A percentile compares a stretch with the other conserved stretches of the same genome.
phyloP scores from a whole-genome alignment of 1,140 invertebrate genomes.

The Diprion similis region DNA sequence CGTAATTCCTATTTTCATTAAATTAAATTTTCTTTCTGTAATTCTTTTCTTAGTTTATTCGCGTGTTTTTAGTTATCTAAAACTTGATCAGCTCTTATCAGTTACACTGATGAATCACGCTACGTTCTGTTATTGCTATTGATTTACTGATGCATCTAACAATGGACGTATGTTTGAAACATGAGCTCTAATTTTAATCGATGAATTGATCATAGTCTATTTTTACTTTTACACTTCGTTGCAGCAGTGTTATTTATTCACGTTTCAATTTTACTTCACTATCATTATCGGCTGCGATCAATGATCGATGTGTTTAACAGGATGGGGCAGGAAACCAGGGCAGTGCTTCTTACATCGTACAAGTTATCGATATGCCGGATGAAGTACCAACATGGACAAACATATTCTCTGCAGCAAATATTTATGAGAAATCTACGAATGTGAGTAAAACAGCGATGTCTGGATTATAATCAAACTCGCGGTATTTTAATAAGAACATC shows the following conservation, averaged over 20 bases:
- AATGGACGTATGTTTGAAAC: too few relatives aligned
- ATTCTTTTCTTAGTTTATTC: too few relatives aligned
- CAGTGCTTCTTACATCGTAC: conserved; percentile 56
- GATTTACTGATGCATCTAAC: not conserved
- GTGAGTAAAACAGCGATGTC: conserved; percentile 20
- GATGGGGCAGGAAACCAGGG: conserved; percentile 58
- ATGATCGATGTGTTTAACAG: conserved; percentile 34
- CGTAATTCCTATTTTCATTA: too few relatives aligned
- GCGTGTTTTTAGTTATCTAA: too few relatives aligned
- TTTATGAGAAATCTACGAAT: conserved; percentile 59
- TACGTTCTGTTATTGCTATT: too few relatives aligned
- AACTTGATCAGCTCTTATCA: too few relatives aligned
- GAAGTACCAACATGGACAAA: conserved; percentile 61
- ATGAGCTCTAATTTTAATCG: not conserved
- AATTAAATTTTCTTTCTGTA: too few relatives aligned
- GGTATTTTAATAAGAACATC: not conserved
- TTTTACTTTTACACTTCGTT: not conserved
- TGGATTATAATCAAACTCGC: conserved; percentile 28
- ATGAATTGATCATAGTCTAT: not conserved
- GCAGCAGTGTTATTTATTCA: conserved; percentile 15
- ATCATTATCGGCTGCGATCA: not conserved
- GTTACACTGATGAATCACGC: too few relatives aligned
- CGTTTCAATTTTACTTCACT: not conserved
- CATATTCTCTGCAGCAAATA: conserved; percentile 60
- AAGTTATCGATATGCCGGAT: conserved; percentile 63